These are phyloP conservation scores for Lysandra coridon DNA, from an alignment of 2,888 invertebrate genomes.

Conservation along the genomic window DNA sequence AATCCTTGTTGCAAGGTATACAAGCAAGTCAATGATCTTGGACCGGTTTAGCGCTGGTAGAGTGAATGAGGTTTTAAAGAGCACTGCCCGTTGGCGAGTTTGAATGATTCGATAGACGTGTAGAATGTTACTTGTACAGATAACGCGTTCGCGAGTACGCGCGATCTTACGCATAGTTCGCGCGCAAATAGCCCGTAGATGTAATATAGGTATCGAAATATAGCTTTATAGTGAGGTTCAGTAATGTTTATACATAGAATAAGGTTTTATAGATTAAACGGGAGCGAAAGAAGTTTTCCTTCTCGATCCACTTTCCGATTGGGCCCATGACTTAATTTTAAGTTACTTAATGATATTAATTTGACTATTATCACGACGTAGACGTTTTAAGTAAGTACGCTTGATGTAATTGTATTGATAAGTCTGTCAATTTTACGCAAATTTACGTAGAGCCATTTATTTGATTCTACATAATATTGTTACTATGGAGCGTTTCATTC, in stretches of 20 bases:
- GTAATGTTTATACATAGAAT: slow-evolving; percentile 69
- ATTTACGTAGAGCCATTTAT: not conserved
- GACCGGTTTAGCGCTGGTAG: not conserved
- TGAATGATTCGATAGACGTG: slow-evolving; percentile 2
- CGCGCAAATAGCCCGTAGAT: slow-evolving; percentile 48
- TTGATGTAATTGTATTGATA: slow-evolving; percentile 39
- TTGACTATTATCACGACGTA: slow-evolving; percentile 43
- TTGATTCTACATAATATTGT: slow-evolving; percentile 12
- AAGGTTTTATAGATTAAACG: slow-evolving; percentile 65
- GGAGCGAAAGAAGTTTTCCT: not conserved
- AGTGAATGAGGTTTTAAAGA: slow-evolving; percentile 7
- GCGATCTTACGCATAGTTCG: slow-evolving; percentile 34
- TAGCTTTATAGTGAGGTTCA: slow-evolving; percentile 70
- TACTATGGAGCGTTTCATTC: not conserved
- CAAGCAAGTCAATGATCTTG: not conserved
- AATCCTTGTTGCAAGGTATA: not conserved
- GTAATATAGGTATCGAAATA: slow-evolving; percentile 67
- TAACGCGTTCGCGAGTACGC: slow-evolving; percentile 20
- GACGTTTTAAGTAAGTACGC: slow-evolving; percentile 51
- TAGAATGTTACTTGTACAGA: slow-evolving; percentile 3
- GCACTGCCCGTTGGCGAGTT: slow-evolving; percentile 33
- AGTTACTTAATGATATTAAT: slow-evolving; percentile 61
- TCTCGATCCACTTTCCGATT: slow-evolving; percentile 44
- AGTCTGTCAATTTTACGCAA: slow-evolving; percentile 44
- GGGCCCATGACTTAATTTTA: slow-evolving; percentile 78